Conservation (phyloP, 2,888 invertebrate genomes). For the Calephelis perditalis region DNA sequence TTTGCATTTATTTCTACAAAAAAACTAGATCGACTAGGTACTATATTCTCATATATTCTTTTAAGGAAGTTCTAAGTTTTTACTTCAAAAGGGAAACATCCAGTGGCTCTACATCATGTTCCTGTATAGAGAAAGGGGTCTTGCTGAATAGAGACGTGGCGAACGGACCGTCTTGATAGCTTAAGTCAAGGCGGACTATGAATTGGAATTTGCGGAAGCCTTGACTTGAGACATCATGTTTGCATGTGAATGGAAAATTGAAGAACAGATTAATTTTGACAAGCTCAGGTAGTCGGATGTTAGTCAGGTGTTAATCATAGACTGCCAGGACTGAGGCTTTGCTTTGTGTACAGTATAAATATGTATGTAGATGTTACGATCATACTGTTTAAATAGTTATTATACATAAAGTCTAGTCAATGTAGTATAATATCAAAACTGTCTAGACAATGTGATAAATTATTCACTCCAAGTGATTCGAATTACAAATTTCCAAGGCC, state of each 20-base stretch:
- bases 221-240: constrained; percentile 26
- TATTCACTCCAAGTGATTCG: no score
- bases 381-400: no score
- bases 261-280: constrained; percentile 5
- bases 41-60: no score
- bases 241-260: constrained; percentile 28
- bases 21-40: no score
- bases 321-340: not conserved
- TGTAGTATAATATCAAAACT: no score
- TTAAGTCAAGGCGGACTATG: constrained; percentile 34
- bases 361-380: no score
- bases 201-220: constrained; percentile 31
- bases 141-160: constrained; percentile 8
- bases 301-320: not conserved
- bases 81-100: not conserved
- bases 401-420: no score
- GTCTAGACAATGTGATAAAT: no score
- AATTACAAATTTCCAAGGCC: no score
- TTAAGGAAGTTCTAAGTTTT: no score
- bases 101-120: not conserved
- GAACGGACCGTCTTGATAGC: constrained; percentile 28
- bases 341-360: no score
- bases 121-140: constrained; percentile 10
- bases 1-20: no score
- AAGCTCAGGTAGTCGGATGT: not conserved